These are phyloP conservation scores for Megaustenia siamemsis DNA, from an alignment of 2,888 invertebrate species.

Conservation along the genomic window DNA sequence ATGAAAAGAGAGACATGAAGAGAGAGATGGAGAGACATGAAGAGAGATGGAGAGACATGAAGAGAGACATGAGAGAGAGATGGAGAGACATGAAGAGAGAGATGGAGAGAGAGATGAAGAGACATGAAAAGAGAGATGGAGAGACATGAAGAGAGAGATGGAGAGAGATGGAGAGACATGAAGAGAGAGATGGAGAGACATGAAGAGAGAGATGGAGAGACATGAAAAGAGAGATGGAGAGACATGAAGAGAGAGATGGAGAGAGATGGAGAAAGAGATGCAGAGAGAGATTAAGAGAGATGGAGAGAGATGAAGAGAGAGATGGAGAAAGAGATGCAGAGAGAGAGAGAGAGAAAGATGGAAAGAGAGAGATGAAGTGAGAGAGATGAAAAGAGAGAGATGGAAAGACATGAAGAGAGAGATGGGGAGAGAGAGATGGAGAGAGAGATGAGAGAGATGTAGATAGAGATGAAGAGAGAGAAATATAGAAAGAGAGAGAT, in stretches of 20 bases:
- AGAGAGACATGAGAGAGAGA: background rate
- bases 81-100: background rate
- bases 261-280: too few relatives aligned
- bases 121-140: background rate
- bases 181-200: background rate
- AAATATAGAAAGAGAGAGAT: background rate
- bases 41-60: background rate
- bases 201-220: background rate
- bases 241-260: background rate
- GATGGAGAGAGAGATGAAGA: background rate
- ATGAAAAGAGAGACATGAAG: too few relatives aligned
- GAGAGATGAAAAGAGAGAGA: background rate
- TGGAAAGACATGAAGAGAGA: too few relatives aligned
- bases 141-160: too few relatives aligned
- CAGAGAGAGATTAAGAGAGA: too few relatives aligned
- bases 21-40: too few relatives aligned
- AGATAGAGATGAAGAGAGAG: background rate
- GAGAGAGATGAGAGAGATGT: background rate
- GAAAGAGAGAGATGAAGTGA: constrained; percentile 7
- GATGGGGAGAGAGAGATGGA: too few relatives aligned
- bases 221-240: background rate
- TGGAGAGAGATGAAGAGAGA: too few relatives aligned
- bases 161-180: background rate
- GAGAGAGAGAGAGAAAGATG: constrained; percentile 3
- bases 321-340: constrained; percentile 14